Evolutionary conservation across 2,888 invertebrate genomes (phyloP), one percentile per base, ranked within the genome.

Genomic region (Ecliptopera silaceata): DNA sequence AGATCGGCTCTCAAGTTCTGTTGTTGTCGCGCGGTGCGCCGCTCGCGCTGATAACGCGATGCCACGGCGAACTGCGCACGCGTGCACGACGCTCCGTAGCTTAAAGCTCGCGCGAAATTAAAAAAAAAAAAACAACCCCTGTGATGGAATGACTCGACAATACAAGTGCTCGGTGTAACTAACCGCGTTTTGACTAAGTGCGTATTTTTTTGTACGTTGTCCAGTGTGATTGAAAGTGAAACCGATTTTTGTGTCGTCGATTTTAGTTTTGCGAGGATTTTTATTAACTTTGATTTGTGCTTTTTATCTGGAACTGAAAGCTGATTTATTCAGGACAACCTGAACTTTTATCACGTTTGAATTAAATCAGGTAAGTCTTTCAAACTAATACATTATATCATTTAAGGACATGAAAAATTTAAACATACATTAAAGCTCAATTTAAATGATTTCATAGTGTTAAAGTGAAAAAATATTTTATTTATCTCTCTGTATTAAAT

Each of bases 41-140:
- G 83, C 84, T 82, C 81, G 85, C 85, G 87, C 86, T 90, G 91
- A 91, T 91, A 91, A 91, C 89, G 88, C 87, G 88, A 89, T 86
- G 90, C 88, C 81, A 78, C 85, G 82, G 82, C 82, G 84, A 75
- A 76, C 85, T 79, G 89, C 81, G 86, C 89, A 84, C 87, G 88
- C 88, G 88, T 82, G 69, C 71, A 65, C 63, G 67, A 66, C 81
- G 79, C 82, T 80, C 80, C 79, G 74, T 71, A 82, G 81, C 84
- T 84, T 85, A 69, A 86, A 87, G 86, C 86, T 86, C 83, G 73
- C 82, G 79, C 82, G 78, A 72, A 79, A 72, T 76, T 65, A 71
- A 71, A 74, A 59, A 48, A 74, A 59, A 48, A 58, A 63, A 62
- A 46, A 69, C 67, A 63, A 72, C 77, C 80, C 73, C 68, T 72